Conservation (phyloP, 2,888 invertebrate species). For the Coenonympha glycerion region DNA sequence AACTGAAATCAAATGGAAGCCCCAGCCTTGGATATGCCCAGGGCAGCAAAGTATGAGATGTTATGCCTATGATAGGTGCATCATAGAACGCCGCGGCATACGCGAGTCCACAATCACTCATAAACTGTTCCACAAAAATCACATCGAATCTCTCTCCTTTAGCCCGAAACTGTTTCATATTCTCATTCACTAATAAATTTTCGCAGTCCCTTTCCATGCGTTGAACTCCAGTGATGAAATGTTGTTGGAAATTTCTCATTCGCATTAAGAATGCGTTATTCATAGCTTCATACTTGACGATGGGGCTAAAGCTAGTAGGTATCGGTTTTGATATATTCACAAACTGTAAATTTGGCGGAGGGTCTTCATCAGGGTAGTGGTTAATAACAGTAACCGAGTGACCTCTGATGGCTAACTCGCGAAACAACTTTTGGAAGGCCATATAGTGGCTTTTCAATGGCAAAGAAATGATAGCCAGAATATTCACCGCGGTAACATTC, state of each 20-base stretch:
- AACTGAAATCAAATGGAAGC: constrained; percentile 63
- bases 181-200: constrained; percentile 41
- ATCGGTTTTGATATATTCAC: constrained; percentile 54
- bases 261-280: background rate
- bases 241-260: constrained; percentile 35
- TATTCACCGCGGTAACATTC: constrained; percentile 57
- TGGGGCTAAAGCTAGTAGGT: constrained; percentile 21
- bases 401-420: constrained; percentile 73
- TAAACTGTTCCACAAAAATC: constrained; percentile 65
- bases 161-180: constrained; percentile 38
- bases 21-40: constrained; percentile 66
- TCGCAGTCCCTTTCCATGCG: constrained; percentile 41
- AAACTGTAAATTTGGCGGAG: constrained; percentile 70
- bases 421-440: constrained; percentile 75
- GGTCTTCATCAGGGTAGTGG: constrained; percentile 67
- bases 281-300: constrained; percentile 35
- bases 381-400: constrained; percentile 79
- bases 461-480: constrained; percentile 72
- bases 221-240: constrained; percentile 31
- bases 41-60: constrained; percentile 66
- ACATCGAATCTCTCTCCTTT: constrained; percentile 53
- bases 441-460: constrained; percentile 80
- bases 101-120: constrained; percentile 60
- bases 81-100: constrained; percentile 51
- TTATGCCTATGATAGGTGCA: constrained; percentile 71